Base-by-base conservation (phyloP, 2,888 invertebrate genomes). In the Tenthredo livida region DNA sequence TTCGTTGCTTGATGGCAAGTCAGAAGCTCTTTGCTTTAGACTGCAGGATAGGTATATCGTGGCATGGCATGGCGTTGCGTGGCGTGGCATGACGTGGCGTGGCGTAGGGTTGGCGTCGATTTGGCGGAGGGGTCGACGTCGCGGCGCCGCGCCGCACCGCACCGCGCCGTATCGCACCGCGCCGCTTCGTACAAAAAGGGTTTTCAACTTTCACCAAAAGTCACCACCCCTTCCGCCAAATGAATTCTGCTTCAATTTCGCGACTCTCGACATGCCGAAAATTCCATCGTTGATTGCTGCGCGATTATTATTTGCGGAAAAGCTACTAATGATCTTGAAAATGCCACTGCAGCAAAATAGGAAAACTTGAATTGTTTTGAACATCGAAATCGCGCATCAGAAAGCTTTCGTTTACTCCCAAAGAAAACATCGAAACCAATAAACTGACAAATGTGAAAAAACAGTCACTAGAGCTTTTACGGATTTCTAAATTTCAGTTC, bases 1-100 rank as follows among this genome's bases (percentile, higher is more conserved):
- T 50, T 17, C 67, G 67, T 70, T 65, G 67, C 67, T 47, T 70
- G 65, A 67, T 70, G 83, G 83, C 67, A 70, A 70, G 83, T 83
- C 83, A 47, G 83, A 67, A 83, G 83, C 83, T 83, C 83, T 83
- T 70, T 70, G 83, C 70, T 83, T 70, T 70, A 67, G 83, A 67
- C 83, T 83, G 50, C n/a, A 21, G 54, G 72, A 12, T 47, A 47
- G 47, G 77, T 77, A 77, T 77, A 77, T 80, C 58, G 61, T 21
- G 43, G 50, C 77, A 47, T 29, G 47, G 77, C 43, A 43, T 50
- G 29, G 54, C 29, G 25, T 50, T 17, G 54, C 17, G 7, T 40
- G 25, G 21, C 43, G 10, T 75, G 12, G 33, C 37, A 21, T 33
- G 12, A 33, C 65, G 33, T 67, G 2, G 67, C 67, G 67, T 67